Conservation (phyloP, 2,888 invertebrate species). For the Lacanobia wlatinum region DNA sequence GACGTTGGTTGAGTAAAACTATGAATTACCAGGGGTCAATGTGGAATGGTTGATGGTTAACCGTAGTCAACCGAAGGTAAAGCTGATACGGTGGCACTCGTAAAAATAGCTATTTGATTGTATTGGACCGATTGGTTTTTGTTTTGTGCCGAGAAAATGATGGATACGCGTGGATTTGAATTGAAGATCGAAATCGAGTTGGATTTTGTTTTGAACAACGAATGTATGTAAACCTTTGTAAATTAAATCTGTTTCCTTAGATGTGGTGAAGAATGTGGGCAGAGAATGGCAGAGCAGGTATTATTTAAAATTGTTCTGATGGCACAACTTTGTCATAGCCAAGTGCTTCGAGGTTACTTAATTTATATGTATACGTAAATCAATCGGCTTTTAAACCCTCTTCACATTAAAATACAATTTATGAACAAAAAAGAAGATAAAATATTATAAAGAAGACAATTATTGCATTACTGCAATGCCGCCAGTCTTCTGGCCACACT, state of each 20-base stretch:
- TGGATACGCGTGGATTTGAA: constrained; percentile 60
- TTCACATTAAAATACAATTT: too few species aligned
- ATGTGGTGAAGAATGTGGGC: too few species aligned
- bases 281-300: too few species aligned
- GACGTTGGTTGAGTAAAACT: constrained; percentile 53
- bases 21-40: constrained; percentile 63
- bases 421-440: too few species aligned
- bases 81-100: constrained; percentile 67
- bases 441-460: too few species aligned
- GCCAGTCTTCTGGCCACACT: too few species aligned
- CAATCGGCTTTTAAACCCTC: too few species aligned
- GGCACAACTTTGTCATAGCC: too few species aligned
- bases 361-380: too few species aligned
- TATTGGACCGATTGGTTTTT: constrained; percentile 66
- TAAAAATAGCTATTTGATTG: constrained; percentile 71
- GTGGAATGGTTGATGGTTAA: constrained; percentile 63
- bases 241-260: neutral
- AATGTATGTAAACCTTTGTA: neutral
- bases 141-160: constrained; percentile 64
- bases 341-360: too few species aligned
- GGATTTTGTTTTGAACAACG: constrained; percentile 28
- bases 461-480: too few species aligned
- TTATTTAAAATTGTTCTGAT: too few species aligned
- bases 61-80: constrained; percentile 66
- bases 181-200: constrained; percentile 45